Conservation (phyloP, 2,797 vertebrate species). For the Morus bassanus region DNA sequence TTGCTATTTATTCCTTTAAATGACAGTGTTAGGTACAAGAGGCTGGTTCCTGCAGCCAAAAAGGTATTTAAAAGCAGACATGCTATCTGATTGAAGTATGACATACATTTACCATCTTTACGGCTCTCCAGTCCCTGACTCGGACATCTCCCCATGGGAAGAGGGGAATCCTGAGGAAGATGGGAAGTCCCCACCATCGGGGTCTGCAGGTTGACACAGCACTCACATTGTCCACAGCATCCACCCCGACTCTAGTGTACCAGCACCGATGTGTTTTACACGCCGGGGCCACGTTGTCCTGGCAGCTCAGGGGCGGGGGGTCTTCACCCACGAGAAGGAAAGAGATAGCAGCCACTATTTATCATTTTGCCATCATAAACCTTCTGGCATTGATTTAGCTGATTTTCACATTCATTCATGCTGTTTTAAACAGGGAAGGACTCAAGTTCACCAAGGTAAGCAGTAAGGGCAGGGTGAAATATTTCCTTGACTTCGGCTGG, state of each 20-base stretch:
- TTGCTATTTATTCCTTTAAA: slow-evolving; percentile 18
- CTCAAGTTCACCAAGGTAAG: neutral
- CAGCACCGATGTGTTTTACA: neutral
- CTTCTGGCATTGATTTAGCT: neutral
- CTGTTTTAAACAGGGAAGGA: neutral
- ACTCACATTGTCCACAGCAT: neutral
- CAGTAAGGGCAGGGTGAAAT: neutral
- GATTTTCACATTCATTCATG: neutral
- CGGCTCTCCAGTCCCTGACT: neutral
- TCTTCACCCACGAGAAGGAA: neutral
- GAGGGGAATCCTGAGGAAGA: neutral
- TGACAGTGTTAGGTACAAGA: neutral
- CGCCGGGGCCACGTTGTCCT: neutral
- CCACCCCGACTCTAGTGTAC: accelerated
- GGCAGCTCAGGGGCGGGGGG: neutral
- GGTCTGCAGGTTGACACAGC: neutral
- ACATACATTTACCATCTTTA: neutral
- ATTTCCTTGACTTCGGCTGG: neutral
- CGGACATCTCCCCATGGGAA: accelerated
- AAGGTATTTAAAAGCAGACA: neutral
- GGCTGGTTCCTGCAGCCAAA: slow-evolving; percentile 7
- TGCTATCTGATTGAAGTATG: neutral
- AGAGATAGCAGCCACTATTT: neutral
- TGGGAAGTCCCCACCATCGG: neutral
- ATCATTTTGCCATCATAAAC: neutral